Evolutionary conservation across 2,113 vertebrate genomes (phyloP).

Genomic region (Melanostigma gelatinosum): DNA sequence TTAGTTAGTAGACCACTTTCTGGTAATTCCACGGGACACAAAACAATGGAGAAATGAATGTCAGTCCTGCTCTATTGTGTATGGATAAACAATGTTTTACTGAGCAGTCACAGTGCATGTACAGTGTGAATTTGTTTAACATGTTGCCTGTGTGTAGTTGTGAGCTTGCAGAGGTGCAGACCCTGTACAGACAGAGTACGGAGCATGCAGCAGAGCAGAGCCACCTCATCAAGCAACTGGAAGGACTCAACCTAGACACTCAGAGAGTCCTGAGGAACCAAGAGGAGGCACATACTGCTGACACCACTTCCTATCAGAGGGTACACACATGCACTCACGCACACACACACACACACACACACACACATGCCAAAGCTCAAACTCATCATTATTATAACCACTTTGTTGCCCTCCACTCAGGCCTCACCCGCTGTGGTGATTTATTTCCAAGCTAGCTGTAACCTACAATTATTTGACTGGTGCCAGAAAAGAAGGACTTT

Average conservation of each 20-base stretch:
- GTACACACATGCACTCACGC: conserved; percentile 72
- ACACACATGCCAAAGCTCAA: conserved; percentile 33
- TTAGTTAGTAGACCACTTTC: conserved; percentile 38
- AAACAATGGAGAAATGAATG: not conserved
- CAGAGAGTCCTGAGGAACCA: conserved; percentile 90
- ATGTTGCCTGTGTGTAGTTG: conserved; percentile 71
- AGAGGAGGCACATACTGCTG: conserved; percentile 87
- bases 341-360: conserved; percentile 11
- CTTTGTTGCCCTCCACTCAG: conserved; percentile 16
- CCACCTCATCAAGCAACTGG: conserved; percentile 91
- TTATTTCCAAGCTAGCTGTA: conserved; percentile 44
- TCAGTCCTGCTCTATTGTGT: not conserved
- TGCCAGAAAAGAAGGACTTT: conserved; percentile 35
- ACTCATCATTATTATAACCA: conserved; percentile 46
- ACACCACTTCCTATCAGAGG: conserved; percentile 88
- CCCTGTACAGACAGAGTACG: conserved; percentile 86
- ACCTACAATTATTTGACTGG: conserved; percentile 49
- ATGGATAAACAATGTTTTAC: not conserved
- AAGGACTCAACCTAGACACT: conserved; percentile 88
- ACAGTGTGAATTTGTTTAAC: conserved; percentile 1
- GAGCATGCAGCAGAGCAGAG: conserved; percentile 87
- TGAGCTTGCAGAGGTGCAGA: conserved; percentile 87
- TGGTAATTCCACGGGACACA: conserved; percentile 33
- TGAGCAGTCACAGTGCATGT: not conserved
- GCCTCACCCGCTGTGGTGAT: conserved; percentile 37